phyloP scores from a whole-genome alignment of 1,140 invertebrate species.

The Cydia fagiglandana region DNA sequence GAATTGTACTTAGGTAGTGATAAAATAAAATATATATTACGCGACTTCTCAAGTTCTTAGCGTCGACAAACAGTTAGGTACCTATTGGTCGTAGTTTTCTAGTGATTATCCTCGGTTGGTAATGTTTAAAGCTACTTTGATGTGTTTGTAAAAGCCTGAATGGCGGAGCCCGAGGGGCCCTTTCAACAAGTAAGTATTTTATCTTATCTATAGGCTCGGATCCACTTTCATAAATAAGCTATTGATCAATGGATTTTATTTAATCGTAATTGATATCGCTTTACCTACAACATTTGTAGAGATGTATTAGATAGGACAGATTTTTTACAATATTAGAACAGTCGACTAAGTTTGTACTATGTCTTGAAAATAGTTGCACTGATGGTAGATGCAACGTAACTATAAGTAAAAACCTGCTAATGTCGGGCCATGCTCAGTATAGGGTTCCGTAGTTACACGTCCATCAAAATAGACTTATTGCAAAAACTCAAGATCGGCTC shows the following conservation, averaged over 20 bases:
- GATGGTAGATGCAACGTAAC: too few species aligned
- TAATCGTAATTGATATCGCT: not conserved
- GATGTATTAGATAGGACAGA: not conserved
- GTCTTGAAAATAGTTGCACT: too few species aligned
- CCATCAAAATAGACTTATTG: too few species aligned
- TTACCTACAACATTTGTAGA: not conserved
- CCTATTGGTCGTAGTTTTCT: not conserved
- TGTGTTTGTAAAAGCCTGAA: not conserved
- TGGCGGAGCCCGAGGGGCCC: not conserved
- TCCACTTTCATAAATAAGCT: conserved; percentile 4
- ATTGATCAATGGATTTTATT: not conserved
- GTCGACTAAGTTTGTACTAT: too few species aligned
- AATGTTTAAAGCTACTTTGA: conserved; percentile 13
- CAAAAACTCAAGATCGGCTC: too few species aligned
- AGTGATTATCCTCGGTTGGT: not conserved
- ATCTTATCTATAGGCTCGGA: not conserved
- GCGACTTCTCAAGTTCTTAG: too few species aligned
- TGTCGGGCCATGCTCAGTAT: too few species aligned
- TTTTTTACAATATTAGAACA: not conserved
- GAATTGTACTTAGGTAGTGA: too few species aligned
- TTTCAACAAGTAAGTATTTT: not conserved
- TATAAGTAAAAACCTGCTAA: too few species aligned
- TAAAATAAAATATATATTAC: too few species aligned
- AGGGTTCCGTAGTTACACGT: too few species aligned
- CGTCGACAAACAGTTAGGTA: too few species aligned